Base-by-base conservation (phyloP, 2,113 vertebrate species). In the Ascaphus truei region DNA sequence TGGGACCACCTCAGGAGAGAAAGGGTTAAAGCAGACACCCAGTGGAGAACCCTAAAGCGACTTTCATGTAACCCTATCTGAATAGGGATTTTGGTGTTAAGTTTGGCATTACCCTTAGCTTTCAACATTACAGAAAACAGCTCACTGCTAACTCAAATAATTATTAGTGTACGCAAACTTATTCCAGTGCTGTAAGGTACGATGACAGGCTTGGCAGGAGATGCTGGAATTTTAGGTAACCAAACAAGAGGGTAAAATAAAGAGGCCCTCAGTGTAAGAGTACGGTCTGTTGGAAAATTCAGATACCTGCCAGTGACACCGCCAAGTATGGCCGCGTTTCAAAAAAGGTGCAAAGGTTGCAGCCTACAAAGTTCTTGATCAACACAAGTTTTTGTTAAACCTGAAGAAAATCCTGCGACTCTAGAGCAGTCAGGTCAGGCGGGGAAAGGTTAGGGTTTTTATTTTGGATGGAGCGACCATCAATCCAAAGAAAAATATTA, bases 1-100 rank as follows among this genome's bases (percentile, higher is more conserved):
- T n/a, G n/a, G n/a, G n/a, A n/a, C n/a, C n/a, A n/a, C n/a, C n/a
- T n/a, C n/a, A n/a, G n/a, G n/a, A n/a, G n/a, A n/a, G n/a, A n/a
- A n/a, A n/a, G n/a, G n/a, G n/a, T n/a, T n/a, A n/a, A n/a, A n/a
- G n/a, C n/a, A n/a, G n/a, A n/a, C n/a, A n/a, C n/a, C n/a, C n/a
- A n/a, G n/a, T n/a, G n/a, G n/a, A n/a, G n/a, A n/a, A n/a, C n/a
- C n/a, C n/a, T n/a, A n/a, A n/a, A n/a, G n/a, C n/a, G n/a, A n/a
- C n/a, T n/a, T n/a, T n/a, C n/a, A n/a, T n/a, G n/a, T n/a, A n/a
- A n/a, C 48, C 27, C 15, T 16, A 13, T 4, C n/a, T 66, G 36
- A 66, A 66, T 66, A 29, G 50, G 51, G 23, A 20, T n/a, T n/a
- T 30, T 31, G 63, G 63, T 66, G 63, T 39, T 20, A 66, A 20